A percentile compares a stretch with the other conserved stretches of the same genome.
Evolutionary conservation across 2,797 vertebrate species (phyloP).

Genomic region (Glyptemys insculpta): DNA sequence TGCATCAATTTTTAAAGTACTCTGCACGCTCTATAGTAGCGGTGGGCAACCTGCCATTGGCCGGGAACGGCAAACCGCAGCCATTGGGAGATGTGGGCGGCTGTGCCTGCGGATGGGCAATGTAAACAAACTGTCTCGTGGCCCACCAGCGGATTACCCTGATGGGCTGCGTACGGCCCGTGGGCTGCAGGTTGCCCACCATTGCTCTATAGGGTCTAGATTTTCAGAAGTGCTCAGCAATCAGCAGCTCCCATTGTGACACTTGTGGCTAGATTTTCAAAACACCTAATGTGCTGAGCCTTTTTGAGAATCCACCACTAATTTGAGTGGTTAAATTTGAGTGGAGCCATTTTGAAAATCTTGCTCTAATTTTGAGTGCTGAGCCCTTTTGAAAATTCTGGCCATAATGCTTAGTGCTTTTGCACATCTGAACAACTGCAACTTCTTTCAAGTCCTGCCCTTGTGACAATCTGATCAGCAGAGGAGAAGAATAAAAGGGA

Average conservation of each 20-base stretch:
- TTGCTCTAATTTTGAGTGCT: neutral
- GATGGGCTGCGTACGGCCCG: too few relatives aligned
- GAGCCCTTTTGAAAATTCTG: neutral
- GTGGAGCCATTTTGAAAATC: neutral
- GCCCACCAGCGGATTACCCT: too few relatives aligned
- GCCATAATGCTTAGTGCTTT: neutral
- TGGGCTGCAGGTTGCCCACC: too few relatives aligned
- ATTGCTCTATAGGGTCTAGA: neutral
- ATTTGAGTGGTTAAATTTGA: neutral
- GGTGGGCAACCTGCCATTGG: too few relatives aligned
- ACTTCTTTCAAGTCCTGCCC: neutral
- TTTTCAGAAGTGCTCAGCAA: neutral
- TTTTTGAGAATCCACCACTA: neutral
- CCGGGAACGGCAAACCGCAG: too few relatives aligned
- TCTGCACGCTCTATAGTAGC: neutral
- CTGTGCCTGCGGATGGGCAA: too few relatives aligned
- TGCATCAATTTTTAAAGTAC: neutral
- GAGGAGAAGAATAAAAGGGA: neutral
- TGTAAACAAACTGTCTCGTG: too few relatives aligned
- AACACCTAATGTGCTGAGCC: accelerated
- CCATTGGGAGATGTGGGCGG: too few relatives aligned
- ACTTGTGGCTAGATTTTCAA: neutral
- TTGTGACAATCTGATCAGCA: neutral
- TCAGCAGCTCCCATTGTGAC: neutral
- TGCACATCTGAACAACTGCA: neutral